A percentile compares a stretch with the other conserved stretches of the same genome.
phyloP scores from a whole-genome alignment of 2,888 invertebrate genomes.

The Nasonia oneida region DNA sequence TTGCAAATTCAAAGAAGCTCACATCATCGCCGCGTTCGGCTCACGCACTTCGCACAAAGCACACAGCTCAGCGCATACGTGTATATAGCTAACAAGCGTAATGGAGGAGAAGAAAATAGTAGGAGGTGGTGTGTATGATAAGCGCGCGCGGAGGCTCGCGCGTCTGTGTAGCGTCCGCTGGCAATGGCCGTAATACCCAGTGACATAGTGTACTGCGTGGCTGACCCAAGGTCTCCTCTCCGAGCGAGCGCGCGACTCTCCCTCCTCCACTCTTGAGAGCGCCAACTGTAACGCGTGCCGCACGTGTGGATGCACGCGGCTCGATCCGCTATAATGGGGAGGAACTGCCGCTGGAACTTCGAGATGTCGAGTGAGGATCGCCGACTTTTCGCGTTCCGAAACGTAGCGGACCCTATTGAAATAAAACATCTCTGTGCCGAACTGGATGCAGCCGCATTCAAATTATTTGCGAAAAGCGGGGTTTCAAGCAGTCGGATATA shows the following conservation, averaged over 20 bases:
- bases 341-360: background rate
- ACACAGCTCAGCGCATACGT: background rate
- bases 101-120: background rate
- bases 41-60: background rate
- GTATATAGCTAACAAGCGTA: background rate
- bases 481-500: background rate
- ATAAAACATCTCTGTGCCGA: background rate
- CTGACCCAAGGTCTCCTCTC: slow-evolving; percentile 44
- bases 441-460: background rate
- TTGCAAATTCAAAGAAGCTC: background rate
- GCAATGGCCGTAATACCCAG: slow-evolving; percentile 65
- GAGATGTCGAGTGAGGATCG: background rate
- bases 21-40: background rate
- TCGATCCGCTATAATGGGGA: background rate
- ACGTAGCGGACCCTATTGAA: background rate
- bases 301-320: slow-evolving; percentile 40
- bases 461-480: background rate
- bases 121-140: background rate
- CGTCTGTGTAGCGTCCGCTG: slow-evolving; percentile 57
- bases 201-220: slow-evolving; percentile 59
- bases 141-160: slow-evolving; percentile 14
- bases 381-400: background rate
- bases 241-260: background rate
- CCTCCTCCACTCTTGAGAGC: background rate
- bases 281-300: slow-evolving; percentile 37